Base-by-base conservation (phyloP, 2,888 invertebrate genomes). In the Coremacera marginata region DNA sequence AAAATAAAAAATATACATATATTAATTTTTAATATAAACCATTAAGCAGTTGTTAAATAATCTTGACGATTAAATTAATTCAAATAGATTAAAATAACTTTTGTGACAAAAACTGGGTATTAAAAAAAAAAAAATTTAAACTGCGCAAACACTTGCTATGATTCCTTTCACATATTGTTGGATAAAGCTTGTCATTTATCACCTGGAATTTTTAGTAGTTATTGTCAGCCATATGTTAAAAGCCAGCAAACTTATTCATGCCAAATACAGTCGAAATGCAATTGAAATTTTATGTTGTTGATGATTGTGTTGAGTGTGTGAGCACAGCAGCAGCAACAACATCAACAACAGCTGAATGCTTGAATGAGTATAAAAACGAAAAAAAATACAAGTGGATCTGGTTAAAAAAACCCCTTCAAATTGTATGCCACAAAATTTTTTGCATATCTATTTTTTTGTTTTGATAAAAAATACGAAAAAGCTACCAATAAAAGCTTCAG, bases 201-300 rank as follows among this genome's bases (percentile, higher is more conserved):
- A 60, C 60, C 60, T 60, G 60, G 27, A 60, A 60, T 60, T 60
- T 60, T 14, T 25, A n/a, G 60, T 44, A 31, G 31, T 31, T 31
- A 22, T 44, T 44, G 9, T 44, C 31, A 37, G 65, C 67, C 67
- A 67, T 67, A 44, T 67, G 37, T 49, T 67, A 67, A 49, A 49
- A 49, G 37, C 37, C 37, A 27, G 44, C 22, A 44, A n/a, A 49
- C 44, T 67, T 37, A 44, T 44, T 67, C 22, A 37, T 67, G 67
- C 22, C 67, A 67, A 67, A 37, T n/a, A 25, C 67, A 67, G 49
- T 44, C 25, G 67, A 44, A 67, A 67, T 14, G 9, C 67, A 49
- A 67, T 67, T 67, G 67, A 22, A 37, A 22, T 44, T 67, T 67
- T 49, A 27, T 60, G 37, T 8, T 44, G 49, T 44, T 49, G 49